Base-by-base conservation (phyloP, 1,140 invertebrate genomes). In the Mactra quadrangularis region DNA sequence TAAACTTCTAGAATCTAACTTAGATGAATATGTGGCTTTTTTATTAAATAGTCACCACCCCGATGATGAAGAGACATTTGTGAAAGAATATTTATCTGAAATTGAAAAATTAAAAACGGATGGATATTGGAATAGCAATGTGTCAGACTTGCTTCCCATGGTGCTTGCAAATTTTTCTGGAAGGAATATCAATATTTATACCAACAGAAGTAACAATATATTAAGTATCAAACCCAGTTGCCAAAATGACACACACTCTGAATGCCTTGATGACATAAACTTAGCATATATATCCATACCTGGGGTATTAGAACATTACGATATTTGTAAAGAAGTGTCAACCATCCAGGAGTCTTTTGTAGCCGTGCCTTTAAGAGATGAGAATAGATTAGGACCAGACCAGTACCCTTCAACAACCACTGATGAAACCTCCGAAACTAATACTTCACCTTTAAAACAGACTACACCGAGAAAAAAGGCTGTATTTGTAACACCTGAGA, bases 101-200 rank as follows among this genome's bases (percentile, higher is more conserved):
- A 25, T 70, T 22, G 41, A 70, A 29, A 50, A 50, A 3, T n/a
- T 70, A 9, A 70, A 52, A 52, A 9, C 27, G 22, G 66, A 70
- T 25, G 27, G 66, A 70, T 70, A 70, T 50, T 70, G 66, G 66
- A 50, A 38, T 7, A 70, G 25, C 31, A 70, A 29, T 50, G 66
- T 70, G 7, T 38, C 41, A 27, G 47, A 70, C 45, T 70, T 70
- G 47, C 66, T 70, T 25, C 66, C 66, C 9, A 22, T 70, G 25
- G 41, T 41, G 22, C 47, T 47, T 27, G 66, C 66, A 29, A 70
- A 70, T 50, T 7, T 60, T n/a, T 53, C 50, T 22, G 19, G 50
- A 53, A n/a, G 50, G 25, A 53, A 53, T 53, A 53, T 53, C 25
- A 9, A 53, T 53, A n/a, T 15, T 22, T 9, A 59, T 25, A 25